Conservation (phyloP, 2,113 vertebrate genomes). For the Pao palembangensis region DNA sequence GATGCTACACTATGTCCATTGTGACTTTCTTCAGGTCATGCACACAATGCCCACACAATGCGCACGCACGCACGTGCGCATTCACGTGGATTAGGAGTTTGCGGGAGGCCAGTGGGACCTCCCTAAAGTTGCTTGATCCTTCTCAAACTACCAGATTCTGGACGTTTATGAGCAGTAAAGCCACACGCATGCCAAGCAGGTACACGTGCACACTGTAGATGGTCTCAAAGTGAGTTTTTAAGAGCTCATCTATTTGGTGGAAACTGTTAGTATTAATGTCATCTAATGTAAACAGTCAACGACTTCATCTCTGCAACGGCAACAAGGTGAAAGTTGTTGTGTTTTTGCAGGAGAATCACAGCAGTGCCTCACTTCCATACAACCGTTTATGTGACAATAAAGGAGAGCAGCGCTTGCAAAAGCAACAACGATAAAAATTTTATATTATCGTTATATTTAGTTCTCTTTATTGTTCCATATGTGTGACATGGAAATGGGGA, state of each 20-base stretch:
- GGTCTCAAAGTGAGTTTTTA: conserved; percentile 5
- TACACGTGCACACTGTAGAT: conserved; percentile 5
- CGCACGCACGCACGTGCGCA: neutral
- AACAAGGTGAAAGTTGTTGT: conserved; percentile 52
- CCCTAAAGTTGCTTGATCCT: conserved; percentile 52
- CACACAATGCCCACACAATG: conserved; percentile 45
- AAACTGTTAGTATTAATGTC: too few species aligned
- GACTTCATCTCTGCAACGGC: conserved; percentile 37
- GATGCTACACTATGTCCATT: conserved; percentile 55
- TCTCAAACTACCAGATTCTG: conserved; percentile 51
- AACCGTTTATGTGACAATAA: too few species aligned
- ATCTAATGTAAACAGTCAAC: conserved; percentile 26
- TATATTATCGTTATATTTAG: too few species aligned
- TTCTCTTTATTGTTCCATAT: neutral
- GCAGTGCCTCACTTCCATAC: conserved; percentile 34
- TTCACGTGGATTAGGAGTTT: conserved; percentile 52
- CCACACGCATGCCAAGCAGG: conserved; percentile 12
- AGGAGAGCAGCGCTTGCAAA: too few species aligned
- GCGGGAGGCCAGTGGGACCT: conserved; percentile 64
- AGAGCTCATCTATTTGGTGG: conserved; percentile 15
- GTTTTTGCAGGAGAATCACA: conserved; percentile 21
- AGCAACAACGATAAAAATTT: too few species aligned
- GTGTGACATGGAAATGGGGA: conserved; percentile 19
- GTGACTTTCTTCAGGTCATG: conserved; percentile 55
- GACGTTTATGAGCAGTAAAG: conserved; percentile 35